Base-by-base conservation (phyloP, 2,888 invertebrate species). In the Dysmachus trigonus region DNA sequence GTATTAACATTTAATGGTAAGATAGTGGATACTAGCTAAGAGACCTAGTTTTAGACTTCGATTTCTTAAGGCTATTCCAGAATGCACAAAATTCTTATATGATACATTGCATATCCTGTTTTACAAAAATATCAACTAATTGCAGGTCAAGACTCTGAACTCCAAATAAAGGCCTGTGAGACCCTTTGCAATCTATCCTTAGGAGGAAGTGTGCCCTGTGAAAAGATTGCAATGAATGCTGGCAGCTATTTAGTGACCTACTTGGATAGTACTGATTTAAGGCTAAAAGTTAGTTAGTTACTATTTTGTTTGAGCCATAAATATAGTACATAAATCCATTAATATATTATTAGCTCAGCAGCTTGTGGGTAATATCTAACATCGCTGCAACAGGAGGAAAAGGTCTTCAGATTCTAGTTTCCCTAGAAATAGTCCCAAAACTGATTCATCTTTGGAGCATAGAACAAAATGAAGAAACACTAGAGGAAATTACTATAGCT, bases 101-200 rank as follows among this genome's bases (percentile, higher is more conserved):
- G n/a, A n/a, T n/a, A n/a, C n/a, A n/a, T n/a, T n/a, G n/a, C n/a
- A n/a, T n/a, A n/a, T n/a, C n/a, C n/a, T n/a, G n/a, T 41, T 13
- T 0, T 38, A 15, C 38, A 13, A 15, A 10, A 1, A 13, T 41
- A 41, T 41, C 15, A 41, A 30, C 33, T 38, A n/a, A 72, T 41
- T 85, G 1, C 8, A 92, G 92, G 92, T 0, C 86, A 89, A 0
- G 88, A 91, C 51, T 87, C 90, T 0, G 88, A 89, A 27, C 89
- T 90, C 0, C 91, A 91, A 86, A 88, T 91, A 0, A 88, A 89
- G 72, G 90, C 92, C 0, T 89, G 89, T 4, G 92, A 92, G 87
- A 90, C 90, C 13, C 81, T 92, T 2, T 92, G 92, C 83, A 92
- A 92, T 87, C 87, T 91, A 3, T 91, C 92, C 1, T 86, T 92